Conservation (phyloP, 2,113 vertebrate genomes). For the Malaclemys terrapin region DNA sequence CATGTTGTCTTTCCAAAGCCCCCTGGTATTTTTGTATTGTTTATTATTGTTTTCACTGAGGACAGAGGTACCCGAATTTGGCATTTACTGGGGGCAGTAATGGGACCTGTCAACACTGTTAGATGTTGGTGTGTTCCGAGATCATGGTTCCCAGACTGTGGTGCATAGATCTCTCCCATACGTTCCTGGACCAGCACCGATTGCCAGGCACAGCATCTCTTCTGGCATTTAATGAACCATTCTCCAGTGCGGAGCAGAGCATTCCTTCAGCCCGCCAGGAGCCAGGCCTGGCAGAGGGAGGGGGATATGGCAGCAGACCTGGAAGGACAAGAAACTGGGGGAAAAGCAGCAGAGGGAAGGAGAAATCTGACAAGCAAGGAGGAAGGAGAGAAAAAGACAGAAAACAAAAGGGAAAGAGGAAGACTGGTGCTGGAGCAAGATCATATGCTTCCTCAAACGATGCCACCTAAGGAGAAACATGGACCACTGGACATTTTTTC, state of each 20-base stretch:
- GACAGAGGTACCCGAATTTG: neutral
- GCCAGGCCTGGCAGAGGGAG: fast-evolving
- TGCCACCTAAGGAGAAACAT: neutral
- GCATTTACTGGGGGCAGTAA: neutral
- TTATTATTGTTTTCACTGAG: neutral
- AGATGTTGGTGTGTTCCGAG: neutral
- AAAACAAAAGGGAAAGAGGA: neutral
- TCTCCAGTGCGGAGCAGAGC: fast-evolving
- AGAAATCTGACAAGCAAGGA: neutral
- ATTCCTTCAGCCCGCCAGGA: fast-evolving
- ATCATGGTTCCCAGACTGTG: fast-evolving
- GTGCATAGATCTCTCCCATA: fast-evolving
- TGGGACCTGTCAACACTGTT: neutral
- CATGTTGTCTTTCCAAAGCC: neutral
- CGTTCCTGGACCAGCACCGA: fast-evolving
- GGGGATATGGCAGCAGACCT: neutral
- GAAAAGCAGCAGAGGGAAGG: neutral
- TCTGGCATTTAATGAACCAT: neutral
- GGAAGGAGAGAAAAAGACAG: neutral
- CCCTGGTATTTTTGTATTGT: fast-evolving
- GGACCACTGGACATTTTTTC: neutral
- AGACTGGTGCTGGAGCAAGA: neutral
- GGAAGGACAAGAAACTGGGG: neutral
- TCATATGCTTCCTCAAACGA: neutral
- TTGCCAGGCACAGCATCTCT: fast-evolving